Percentiles rank a stretch among this genome's conserved stretches.
These are phyloP conservation scores for Lasioglossum malachurum DNA, from an alignment of 2,888 invertebrate species.

Conservation along the genomic window DNA sequence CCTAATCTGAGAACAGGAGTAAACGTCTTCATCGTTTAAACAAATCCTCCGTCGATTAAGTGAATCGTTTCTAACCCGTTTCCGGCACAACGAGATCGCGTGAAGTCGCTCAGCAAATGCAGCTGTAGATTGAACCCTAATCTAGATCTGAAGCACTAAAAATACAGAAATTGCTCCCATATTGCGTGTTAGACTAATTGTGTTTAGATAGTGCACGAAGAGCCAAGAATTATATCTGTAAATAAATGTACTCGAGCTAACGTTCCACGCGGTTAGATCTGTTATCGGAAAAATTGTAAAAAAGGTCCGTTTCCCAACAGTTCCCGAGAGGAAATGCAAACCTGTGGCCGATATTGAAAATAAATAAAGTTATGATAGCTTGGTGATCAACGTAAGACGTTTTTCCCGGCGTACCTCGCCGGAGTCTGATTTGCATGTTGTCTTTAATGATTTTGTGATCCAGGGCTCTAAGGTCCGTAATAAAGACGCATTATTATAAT, in stretches of 20 bases:
- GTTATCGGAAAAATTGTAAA: background rate
- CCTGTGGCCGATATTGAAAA: background rate
- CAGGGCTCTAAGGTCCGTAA: background rate
- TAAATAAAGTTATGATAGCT: background rate
- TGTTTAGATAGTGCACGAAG: background rate
- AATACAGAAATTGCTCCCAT: background rate
- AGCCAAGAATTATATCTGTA: background rate
- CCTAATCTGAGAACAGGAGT: background rate
- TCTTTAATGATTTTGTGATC: background rate
- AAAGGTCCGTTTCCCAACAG: fast-evolving
- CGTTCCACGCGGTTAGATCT: background rate
- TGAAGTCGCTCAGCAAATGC: background rate
- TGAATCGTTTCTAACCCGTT: background rate
- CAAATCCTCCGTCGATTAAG: background rate
- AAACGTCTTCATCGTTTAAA: background rate
- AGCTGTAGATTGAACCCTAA: background rate
- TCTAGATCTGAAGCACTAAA: background rate
- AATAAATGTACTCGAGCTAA: background rate
- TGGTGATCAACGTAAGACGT: background rate
- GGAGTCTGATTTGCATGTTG: background rate
- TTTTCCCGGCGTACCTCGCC: too few relatives aligned
- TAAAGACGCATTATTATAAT: slow-evolving; percentile 7
- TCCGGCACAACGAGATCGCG: background rate
- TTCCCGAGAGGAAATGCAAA: background rate
- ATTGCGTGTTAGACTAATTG: background rate